Evolutionary conservation across 2,113 vertebrate genomes (phyloP), one percentile per base, ranked within the genome.

Genomic region (Guaruba guarouba): DNA sequence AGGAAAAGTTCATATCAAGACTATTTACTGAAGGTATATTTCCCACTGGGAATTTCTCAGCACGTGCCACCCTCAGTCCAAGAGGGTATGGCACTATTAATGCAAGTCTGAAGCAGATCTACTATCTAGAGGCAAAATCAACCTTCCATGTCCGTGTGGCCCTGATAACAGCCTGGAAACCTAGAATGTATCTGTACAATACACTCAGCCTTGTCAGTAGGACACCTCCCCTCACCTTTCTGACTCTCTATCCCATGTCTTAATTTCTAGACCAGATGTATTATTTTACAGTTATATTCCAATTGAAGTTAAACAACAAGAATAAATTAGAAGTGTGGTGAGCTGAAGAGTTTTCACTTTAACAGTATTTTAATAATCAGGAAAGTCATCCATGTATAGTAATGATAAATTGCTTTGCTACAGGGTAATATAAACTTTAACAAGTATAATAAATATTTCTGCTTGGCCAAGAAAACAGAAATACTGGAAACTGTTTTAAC

Each of bases 361-460:
- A 90, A 68, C 64, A 90, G 76, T 96, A 95, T 96, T 96, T 97
- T 97, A 97, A 97, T 97, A 97, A 98, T 97, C 96, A 96, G 67
- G 93, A 94, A 94, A 97, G 84, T 90, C 96, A 97, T 75, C 95
- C 95, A 94, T 95, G 96, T 91, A 95, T 90, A 63, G 70, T 83
- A 83, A 93, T 97, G 97, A 98, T 95, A 95, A 97, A 98, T 97
- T 96, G 91, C 91, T 95, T 96, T 96, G 96, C 96, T 97, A 96
- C 77, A 61, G 94, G 93, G 94, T 95, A 95, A 94, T 97, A 96
- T 70, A 95, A 98, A 95, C 96, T 94, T 97, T 93, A 98, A 93
- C 95, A 89, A 96, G 73, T 84, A 76, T 92, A 95, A 97, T 97
- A 95, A 97, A 97, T 96, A 96, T 95, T 96, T 93, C 85, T 94